Conservation (phyloP, 1,140 invertebrate genomes). For the Hydropsyche tenuis region DNA sequence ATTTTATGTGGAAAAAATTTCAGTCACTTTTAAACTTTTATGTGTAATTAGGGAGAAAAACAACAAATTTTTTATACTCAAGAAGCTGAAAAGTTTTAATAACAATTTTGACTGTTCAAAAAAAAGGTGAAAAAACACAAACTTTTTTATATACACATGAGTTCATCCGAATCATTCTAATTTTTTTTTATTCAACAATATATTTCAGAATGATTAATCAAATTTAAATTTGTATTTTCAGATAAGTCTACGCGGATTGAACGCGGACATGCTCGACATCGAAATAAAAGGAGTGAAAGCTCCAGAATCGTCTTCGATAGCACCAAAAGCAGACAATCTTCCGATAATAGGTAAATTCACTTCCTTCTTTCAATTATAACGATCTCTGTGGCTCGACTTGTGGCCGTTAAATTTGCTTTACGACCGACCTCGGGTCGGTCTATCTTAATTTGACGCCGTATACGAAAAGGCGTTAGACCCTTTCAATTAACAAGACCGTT, state of each 20-base stretch:
- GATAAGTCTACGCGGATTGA: constrained; percentile 55
- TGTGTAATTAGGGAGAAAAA: no score
- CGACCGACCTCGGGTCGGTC: constrained; percentile 8
- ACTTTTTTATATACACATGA: no score
- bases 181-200: no score
- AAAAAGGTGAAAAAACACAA: no score
- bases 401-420: constrained; percentile 9
- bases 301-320: constrained; percentile 32
- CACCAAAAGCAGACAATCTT: constrained; percentile 42
- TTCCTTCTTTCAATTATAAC: background rate
- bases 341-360: constrained; percentile 44
- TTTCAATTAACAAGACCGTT: constrained; percentile 27
- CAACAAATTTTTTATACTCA: no score
- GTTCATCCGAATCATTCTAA: no score
- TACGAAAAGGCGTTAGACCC: constrained; percentile 8
- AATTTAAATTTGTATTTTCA: background rate
- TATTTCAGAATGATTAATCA: no score
- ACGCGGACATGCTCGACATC: constrained; percentile 57
- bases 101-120: no score
- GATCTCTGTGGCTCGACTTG: constrained; percentile 2
- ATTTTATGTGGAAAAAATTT: no score
- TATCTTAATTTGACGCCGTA: constrained; percentile 16
- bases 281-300: constrained; percentile 51
- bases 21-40: no score
- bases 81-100: no score